phyloP scores from a whole-genome alignment of 2,888 invertebrate genomes.

The Trachelus stipa region DNA sequence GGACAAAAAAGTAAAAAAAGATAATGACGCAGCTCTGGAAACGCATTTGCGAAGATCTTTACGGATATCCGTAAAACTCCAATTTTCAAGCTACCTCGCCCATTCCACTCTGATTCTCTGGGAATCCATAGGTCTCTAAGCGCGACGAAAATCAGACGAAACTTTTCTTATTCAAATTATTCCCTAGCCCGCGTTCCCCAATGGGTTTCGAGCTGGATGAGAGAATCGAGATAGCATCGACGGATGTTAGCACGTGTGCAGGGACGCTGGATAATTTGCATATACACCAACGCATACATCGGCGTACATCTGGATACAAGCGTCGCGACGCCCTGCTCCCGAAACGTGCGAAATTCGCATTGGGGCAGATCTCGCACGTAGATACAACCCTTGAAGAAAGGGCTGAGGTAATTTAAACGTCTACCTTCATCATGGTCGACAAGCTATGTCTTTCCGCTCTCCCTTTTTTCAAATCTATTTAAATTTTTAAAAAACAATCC shows the following conservation, averaged over 20 bases:
- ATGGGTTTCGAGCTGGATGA: conserved; percentile 12
- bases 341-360: neutral
- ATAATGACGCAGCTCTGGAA: neutral
- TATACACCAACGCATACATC: neutral
- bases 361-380: neutral
- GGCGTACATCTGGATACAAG: neutral
- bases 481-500: neutral
- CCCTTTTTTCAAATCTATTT: neutral
- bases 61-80: neutral
- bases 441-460: neutral
- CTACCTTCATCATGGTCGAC: neutral
- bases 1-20: neutral
- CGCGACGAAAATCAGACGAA: conserved; percentile 8
- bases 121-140: neutral
- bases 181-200: neutral
- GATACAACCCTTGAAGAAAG: neutral
- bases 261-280: conserved; percentile 10
- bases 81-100: neutral
- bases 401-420: neutral
- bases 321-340: neutral
- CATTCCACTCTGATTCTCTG: neutral
- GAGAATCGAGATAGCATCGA: conserved; percentile 22
- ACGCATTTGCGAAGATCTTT: neutral
- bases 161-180: conserved; percentile 26
- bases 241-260: neutral